Conservation (phyloP, 1,140 invertebrate species). For the Nymphalis io region DNA sequence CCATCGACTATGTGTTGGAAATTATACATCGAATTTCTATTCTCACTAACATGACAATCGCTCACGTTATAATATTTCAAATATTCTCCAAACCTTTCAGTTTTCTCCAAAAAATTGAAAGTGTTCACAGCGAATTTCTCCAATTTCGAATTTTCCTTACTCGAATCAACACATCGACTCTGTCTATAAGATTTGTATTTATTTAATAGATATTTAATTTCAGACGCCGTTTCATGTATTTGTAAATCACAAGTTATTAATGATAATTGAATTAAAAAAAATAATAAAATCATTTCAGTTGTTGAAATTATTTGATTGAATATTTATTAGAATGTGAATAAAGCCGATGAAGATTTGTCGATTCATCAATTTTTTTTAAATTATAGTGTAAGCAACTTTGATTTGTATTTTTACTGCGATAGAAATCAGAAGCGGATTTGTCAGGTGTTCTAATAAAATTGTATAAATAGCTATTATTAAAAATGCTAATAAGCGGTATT, state of each 20-base stretch:
- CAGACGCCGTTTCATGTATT: conserved; percentile 47
- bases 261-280: conserved; percentile 38
- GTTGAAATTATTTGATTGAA: not conserved
- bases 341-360: not conserved
- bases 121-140: conserved; percentile 43
- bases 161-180: conserved; percentile 31
- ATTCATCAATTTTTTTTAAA: not conserved
- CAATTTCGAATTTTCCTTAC: conserved; percentile 25
- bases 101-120: conserved; percentile 46
- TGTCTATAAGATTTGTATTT: conserved; percentile 41
- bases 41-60: conserved; percentile 42
- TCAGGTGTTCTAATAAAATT: not conserved
- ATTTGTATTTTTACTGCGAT: not conserved
- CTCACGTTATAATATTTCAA: conserved; percentile 47
- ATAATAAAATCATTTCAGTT: conserved; percentile 30
- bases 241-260: conserved; percentile 38
- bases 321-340: not conserved
- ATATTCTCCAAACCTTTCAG: conserved; percentile 46
- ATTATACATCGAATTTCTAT: conserved; percentile 30
- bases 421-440: not conserved
- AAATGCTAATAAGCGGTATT: not conserved
- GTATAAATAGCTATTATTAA: not conserved
- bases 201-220: conserved; percentile 45
- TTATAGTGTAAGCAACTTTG: not conserved
- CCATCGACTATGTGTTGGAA: conserved; percentile 46